phyloP scores from a whole-genome alignment of 2,797 vertebrate genomes.

The Luscinia luscinia region DNA sequence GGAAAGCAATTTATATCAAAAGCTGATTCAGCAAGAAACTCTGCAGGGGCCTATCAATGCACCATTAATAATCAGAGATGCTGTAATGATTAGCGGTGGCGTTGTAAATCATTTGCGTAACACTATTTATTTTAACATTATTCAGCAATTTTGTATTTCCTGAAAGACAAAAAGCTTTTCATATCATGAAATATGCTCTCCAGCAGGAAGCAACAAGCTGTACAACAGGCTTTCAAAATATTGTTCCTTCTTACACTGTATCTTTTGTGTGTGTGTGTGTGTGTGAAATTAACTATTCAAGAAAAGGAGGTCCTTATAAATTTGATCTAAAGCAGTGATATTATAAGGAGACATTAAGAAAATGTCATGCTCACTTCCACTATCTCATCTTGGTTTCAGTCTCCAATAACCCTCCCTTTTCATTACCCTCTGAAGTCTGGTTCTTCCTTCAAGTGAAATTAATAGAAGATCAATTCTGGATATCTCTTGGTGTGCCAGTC shows the following conservation, averaged over 20 bases:
- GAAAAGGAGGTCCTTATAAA: not conserved
- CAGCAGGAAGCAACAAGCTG: not conserved
- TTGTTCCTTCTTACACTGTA: not conserved
- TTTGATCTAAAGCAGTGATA: not conserved
- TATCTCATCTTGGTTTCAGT: not conserved
- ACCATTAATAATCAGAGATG: slow-evolving; percentile 47
- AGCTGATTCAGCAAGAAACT: slow-evolving; percentile 62
- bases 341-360: not conserved
- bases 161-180: not conserved
- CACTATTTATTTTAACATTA: slow-evolving; percentile 49
- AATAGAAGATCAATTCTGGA: not conserved
- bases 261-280: not conserved
- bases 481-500: not conserved
- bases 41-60: slow-evolving; percentile 35
- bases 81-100: not conserved
- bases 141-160: slow-evolving; percentile 27
- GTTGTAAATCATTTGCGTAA: slow-evolving; percentile 7
- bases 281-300: not conserved
- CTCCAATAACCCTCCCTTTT: not conserved
- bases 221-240: not conserved
- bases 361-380: not conserved
- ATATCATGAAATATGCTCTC: not conserved
- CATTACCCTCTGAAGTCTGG: not conserved
- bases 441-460: slow-evolving; percentile 17
- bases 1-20: slow-evolving; percentile 66